Conservation (phyloP, 1,140 invertebrate species). For the Lepidurus arcticus region DNA sequence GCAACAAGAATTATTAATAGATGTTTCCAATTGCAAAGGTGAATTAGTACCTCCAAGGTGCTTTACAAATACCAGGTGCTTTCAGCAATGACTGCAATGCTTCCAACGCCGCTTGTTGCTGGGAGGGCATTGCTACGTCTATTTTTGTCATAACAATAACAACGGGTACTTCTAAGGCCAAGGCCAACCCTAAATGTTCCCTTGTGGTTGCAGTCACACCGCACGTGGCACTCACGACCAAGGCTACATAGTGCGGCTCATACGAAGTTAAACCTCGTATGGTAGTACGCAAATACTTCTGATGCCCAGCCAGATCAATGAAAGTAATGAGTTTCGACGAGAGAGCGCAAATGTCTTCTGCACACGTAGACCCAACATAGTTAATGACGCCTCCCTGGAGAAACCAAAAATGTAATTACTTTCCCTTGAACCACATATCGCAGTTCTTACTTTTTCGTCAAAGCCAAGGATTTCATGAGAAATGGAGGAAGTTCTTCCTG, state of each 20-base stretch:
- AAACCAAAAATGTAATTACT: conserved; percentile 27
- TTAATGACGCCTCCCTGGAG: conserved; percentile 67
- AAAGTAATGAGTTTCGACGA: conserved; percentile 89
- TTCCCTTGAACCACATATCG: background rate
- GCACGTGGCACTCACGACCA: conserved; percentile 69
- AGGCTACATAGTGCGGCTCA: conserved; percentile 88
- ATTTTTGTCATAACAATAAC: conserved; percentile 87
- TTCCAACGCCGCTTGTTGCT: conserved; percentile 52
- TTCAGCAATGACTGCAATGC: conserved; percentile 60
- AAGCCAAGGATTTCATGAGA: conserved; percentile 91
- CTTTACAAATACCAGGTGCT: conserved; percentile 57
- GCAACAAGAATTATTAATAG: conserved; percentile 48
- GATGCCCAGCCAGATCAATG: conserved; percentile 92
- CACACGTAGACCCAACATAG: conserved; percentile 81
- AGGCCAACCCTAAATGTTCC: conserved; percentile 77
- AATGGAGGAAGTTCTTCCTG: conserved; percentile 91
- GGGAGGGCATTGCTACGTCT: conserved; percentile 58
- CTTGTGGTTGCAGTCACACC: conserved; percentile 64
- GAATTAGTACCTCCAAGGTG: conserved; percentile 29
- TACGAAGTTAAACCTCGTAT: conserved; percentile 90
- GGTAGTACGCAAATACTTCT: conserved; percentile 92
- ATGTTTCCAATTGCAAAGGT: background rate
- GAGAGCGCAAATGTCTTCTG: conserved; percentile 88
- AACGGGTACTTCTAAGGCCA: conserved; percentile 79
- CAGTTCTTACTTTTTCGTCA: conserved; percentile 49